A percentile compares a stretch with the other conserved stretches of the same genome.
phyloP scores from a whole-genome alignment of 2,113 vertebrate genomes.

The rat (Rattus norvegicus) region DNA sequence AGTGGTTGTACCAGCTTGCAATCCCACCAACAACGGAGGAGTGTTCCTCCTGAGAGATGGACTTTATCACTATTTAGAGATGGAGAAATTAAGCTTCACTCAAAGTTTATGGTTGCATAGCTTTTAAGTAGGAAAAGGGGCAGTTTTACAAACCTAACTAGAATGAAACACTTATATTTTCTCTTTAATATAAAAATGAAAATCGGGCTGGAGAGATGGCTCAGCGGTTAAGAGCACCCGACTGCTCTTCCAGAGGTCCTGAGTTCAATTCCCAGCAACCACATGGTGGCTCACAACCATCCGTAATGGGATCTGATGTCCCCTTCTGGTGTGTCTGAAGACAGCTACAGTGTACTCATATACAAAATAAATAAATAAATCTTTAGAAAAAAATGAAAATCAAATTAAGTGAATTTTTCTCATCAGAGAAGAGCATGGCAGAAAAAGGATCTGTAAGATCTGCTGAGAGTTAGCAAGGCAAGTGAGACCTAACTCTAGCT shows the following conservation, averaged over 20 bases:
- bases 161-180: not conserved
- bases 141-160: not conserved
- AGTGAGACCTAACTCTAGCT: not conserved
- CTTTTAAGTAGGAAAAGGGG: conserved; percentile 16
- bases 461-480: not conserved
- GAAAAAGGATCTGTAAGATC: not conserved
- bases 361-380: too few relatives aligned
- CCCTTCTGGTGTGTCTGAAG: too few relatives aligned
- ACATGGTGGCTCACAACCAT: too few relatives aligned
- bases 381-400: conserved; percentile 27
- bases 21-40: too few relatives aligned
- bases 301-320: too few relatives aligned
- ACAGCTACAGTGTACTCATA: too few relatives aligned
- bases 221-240: too few relatives aligned
- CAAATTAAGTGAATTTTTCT: not conserved
- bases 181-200: conserved; percentile 34
- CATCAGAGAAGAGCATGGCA: not conserved
- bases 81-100: not conserved
- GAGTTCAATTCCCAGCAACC: too few relatives aligned
- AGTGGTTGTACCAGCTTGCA: too few relatives aligned
- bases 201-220: too few relatives aligned
- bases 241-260: too few relatives aligned
- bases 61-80: not conserved
- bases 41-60: too few relatives aligned
- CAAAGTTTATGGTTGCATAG: not conserved